Percentiles rank a stretch among this genome's conserved stretches.
Evolutionary conservation across 2,888 invertebrate genomes (phyloP).

Genomic region (Pristionchus entomophagus): DNA sequence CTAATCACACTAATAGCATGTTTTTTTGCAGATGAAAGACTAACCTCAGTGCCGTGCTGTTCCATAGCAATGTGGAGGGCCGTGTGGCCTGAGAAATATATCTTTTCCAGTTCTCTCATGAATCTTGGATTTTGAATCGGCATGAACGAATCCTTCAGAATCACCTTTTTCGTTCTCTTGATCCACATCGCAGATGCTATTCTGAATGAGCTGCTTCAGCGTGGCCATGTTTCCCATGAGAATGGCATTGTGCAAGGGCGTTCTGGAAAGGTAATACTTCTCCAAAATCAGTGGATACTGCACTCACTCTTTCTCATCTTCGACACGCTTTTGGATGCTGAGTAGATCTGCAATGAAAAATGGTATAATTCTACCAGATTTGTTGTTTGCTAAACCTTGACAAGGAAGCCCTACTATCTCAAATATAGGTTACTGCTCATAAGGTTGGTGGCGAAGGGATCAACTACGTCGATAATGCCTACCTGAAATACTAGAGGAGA

Average conservation of each 20-base stretch:
- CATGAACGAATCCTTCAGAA: not conserved
- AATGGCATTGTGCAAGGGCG: slow-evolving; percentile 59
- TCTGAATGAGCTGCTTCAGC: slow-evolving; percentile 57
- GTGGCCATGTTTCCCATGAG: slow-evolving; percentile 60
- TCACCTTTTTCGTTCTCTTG: slow-evolving; percentile 60
- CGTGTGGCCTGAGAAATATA: slow-evolving; percentile 54
- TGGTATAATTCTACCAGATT: too few species aligned
- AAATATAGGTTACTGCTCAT: too few species aligned
- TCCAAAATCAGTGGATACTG: not conserved
- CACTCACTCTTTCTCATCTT: slow-evolving; percentile 54
- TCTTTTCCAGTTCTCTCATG: not conserved
- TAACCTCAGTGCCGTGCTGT: slow-evolving; percentile 56
- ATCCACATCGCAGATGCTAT: slow-evolving; percentile 56
- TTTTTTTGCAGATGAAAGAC: slow-evolving; percentile 53
- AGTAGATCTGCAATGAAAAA: slow-evolving; percentile 59
- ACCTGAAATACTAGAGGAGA: slow-evolving; percentile 65
- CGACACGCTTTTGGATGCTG: slow-evolving; percentile 55
- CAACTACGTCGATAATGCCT: not conserved
- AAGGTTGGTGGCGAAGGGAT: too few species aligned
- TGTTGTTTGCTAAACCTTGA: too few species aligned
- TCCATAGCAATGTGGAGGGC: slow-evolving; percentile 62
- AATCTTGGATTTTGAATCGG: not conserved
- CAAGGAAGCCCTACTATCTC: not conserved
- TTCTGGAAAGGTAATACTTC: slow-evolving; percentile 41
- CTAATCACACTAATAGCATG: too few species aligned